Evolutionary conservation across 1,140 invertebrate species (phyloP), one percentile per base, ranked within the genome.

Genomic region (Drosophila nasuta): DNA sequence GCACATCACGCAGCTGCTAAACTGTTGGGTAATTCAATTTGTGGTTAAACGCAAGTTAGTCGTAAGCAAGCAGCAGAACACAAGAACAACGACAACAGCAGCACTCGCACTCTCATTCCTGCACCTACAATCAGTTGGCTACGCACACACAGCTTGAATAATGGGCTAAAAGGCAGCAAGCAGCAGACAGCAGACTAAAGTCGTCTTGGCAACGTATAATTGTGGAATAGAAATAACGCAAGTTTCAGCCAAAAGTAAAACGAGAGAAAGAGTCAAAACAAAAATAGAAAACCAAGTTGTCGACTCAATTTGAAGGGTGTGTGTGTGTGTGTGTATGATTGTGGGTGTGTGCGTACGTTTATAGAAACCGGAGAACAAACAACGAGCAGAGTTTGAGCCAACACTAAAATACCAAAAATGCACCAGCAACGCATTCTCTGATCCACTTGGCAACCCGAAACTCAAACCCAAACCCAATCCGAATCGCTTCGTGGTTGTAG

Each of bases 1-100:
- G 52, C 49, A 51, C 51, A 64, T 57, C 49, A 72, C 54, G 69
- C 78, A 76, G 65, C 75, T 88, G 85, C 78, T 79, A 89, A 85
- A 77, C 75, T 89, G 81, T 89, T 78, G 67, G 77, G 77, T 89
- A 85, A 89, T 89, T 89, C 79, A 85, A 85, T 89, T 89, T 89
- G 85, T 66, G 85, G 85, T 71, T 89, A 81, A 89, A 89, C 85
- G 71, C 85, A 81, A 79, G 68, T 79, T 76, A 79, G 68, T 76
- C 65, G 75, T 51, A 68, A 75, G 66, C 64, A 85, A 62, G 49
- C 43, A 67, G 51, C 73, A 33, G 38, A 59, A 60, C 33, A 62
- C 33, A 60, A 60, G 20, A 43, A 54, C n/a, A 65, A 64, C 59
- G 46, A 25, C 20, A 25, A 25, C 20, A 25, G 17, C 11, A 62